These are phyloP conservation scores for Glareola pratincola DNA, from an alignment of 2,113 vertebrate genomes.

Conservation along the genomic window DNA sequence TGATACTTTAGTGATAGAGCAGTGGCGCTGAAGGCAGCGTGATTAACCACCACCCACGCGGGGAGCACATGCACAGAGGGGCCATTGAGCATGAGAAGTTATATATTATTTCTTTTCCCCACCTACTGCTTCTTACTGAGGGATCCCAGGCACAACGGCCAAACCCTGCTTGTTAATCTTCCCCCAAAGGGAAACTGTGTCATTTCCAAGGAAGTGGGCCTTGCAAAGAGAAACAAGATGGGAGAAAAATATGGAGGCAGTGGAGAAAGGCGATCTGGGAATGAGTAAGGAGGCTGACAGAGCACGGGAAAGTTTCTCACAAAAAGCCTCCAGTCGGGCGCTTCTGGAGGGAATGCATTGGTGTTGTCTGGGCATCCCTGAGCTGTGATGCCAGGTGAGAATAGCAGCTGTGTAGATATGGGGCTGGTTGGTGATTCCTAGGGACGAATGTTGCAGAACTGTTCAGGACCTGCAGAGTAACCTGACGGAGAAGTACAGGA, in stretches of 20 bases:
- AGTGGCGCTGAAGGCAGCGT: neutral
- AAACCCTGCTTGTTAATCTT: neutral
- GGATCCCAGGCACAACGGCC: neutral
- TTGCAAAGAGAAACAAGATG: neutral
- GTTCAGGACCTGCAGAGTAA: neutral
- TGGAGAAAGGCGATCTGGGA: neutral
- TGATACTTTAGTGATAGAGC: neutral
- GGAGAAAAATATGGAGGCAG: neutral
- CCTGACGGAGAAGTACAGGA: too few relatives aligned
- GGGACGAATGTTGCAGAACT: neutral
- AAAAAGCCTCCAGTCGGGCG: accelerated
- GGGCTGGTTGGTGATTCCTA: neutral
- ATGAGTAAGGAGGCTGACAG: neutral
- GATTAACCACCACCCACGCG: neutral
- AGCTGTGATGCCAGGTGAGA: neutral
- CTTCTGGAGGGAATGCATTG: neutral
- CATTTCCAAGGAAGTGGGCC: neutral
- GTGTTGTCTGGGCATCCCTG: neutral
- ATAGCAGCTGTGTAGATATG: neutral
- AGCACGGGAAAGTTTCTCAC: neutral
- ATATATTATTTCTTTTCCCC: neutral
- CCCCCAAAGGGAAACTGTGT: neutral
- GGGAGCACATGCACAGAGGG: neutral
- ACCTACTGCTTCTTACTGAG: neutral
- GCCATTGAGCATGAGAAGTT: neutral